Evolutionary conservation across 2,797 vertebrate species (phyloP).

Genomic region (Chelidonichthys spinosus): DNA sequence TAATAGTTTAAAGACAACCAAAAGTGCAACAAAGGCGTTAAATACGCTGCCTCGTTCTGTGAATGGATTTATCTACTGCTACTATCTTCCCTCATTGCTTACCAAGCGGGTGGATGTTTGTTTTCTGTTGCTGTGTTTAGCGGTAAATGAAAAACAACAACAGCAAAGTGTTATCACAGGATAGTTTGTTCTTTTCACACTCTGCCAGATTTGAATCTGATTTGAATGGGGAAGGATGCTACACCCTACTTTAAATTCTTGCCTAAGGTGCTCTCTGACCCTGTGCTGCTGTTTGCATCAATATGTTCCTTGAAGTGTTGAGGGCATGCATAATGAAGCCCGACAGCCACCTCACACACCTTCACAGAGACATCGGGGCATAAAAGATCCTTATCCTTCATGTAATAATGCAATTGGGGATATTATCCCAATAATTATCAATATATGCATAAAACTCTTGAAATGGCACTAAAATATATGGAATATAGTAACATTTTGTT

Average conservation of each 20-base stretch:
- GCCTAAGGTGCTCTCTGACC: constrained; percentile 38
- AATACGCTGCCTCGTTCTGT: neutral
- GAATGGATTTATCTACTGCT: neutral
- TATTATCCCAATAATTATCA: too few species aligned
- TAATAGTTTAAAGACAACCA: constrained; percentile 26
- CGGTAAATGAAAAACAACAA: neutral
- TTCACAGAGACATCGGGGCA: constrained; percentile 3
- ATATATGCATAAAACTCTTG: too few species aligned
- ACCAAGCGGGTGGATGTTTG: constrained; percentile 4
- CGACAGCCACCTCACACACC: constrained; percentile 42
- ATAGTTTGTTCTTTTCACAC: neutral
- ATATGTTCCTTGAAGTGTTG: constrained; percentile 56
- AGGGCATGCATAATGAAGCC: constrained; percentile 49
- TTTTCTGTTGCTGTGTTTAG: neutral
- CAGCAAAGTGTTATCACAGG: neutral
- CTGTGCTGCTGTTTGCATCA: constrained; percentile 48
- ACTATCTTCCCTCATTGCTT: neutral
- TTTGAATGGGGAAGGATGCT: constrained; percentile 25
- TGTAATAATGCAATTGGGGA: too few species aligned
- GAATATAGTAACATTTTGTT: too few species aligned
- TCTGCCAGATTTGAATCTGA: constrained; percentile 20
- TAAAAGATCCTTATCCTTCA: too few species aligned
- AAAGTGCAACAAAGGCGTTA: constrained; percentile 10
- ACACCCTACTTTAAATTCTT: constrained; percentile 34
- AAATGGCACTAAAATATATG: too few species aligned